phyloP scores from a whole-genome alignment of 2,797 vertebrate species.

The Typhlichthys subterraneus region DNA sequence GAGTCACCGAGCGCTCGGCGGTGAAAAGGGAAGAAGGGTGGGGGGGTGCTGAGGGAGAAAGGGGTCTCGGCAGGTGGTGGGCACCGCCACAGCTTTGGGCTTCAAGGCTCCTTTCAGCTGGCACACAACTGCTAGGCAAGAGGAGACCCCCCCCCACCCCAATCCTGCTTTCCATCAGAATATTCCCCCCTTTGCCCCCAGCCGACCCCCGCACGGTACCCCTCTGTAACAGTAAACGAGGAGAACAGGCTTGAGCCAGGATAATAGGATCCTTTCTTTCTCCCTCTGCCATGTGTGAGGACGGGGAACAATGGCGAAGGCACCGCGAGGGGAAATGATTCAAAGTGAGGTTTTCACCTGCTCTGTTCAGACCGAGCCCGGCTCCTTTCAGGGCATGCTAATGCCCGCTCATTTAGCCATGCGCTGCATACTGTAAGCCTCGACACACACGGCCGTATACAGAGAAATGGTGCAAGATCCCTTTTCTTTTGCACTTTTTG shows the following conservation, averaged over 20 bases:
- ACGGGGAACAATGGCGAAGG: conserved; percentile 66
- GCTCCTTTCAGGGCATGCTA: conserved; percentile 77
- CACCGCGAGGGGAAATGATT: conserved; percentile 78
- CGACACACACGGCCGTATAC: conserved; percentile 10
- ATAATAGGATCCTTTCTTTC: conserved; percentile 81
- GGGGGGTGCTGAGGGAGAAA: conserved; percentile 73
- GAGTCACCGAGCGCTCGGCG: conserved; percentile 68
- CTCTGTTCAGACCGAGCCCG: conserved; percentile 66
- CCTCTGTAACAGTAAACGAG: conserved; percentile 76
- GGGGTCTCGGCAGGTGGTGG: conserved; percentile 83
- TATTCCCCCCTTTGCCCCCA: conserved; percentile 72
- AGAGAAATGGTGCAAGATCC: conserved; percentile 37
- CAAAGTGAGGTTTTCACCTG: conserved; percentile 81
- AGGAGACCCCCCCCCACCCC: conserved; percentile 54
- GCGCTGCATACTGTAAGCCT: conserved; percentile 66
- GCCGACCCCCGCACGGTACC: conserved; percentile 41
- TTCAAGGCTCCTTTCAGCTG: conserved; percentile 78
- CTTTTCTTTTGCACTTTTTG: conserved; percentile 49
- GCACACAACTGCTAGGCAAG: conserved; percentile 78
- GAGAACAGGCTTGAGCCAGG: conserved; percentile 79
- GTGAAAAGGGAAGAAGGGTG: conserved; percentile 66
- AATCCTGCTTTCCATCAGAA: conserved; percentile 75
- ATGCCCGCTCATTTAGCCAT: conserved; percentile 73
- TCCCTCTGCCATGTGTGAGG: conserved; percentile 75
- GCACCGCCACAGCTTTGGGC: conserved; percentile 77